These are phyloP conservation scores for Anoplopoma fimbria DNA, from an alignment of 2,113 vertebrate genomes.

Conservation along the genomic window DNA sequence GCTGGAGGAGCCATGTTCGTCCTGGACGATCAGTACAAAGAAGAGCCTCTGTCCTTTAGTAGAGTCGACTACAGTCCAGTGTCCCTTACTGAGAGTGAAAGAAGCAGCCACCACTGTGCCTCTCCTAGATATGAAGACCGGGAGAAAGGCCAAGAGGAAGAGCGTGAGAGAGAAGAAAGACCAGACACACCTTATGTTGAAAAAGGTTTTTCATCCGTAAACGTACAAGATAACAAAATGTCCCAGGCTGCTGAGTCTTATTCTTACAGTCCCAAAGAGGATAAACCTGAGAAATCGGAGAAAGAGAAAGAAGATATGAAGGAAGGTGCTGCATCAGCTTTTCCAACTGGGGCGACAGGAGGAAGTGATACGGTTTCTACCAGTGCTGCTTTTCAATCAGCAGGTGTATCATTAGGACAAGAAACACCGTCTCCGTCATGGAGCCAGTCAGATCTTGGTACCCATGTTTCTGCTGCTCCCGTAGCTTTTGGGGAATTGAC, in stretches of 20 bases:
- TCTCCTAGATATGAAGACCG: slow-evolving; percentile 70
- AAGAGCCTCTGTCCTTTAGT: slow-evolving; percentile 77
- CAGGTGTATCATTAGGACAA: slow-evolving; percentile 37
- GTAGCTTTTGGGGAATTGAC: slow-evolving; percentile 43
- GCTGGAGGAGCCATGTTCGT: slow-evolving; percentile 68
- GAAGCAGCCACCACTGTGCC: slow-evolving; percentile 67
- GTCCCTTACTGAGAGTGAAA: slow-evolving; percentile 73
- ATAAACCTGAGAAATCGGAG: slow-evolving; percentile 79
- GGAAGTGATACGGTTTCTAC: slow-evolving; percentile 41
- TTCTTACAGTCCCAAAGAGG: slow-evolving; percentile 76
- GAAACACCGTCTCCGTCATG: slow-evolving; percentile 51
- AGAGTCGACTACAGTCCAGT: slow-evolving; percentile 71
- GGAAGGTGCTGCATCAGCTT: slow-evolving; percentile 38
- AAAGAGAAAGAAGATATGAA: slow-evolving; percentile 75
- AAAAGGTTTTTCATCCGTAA: slow-evolving; percentile 86
- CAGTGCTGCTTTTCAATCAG: slow-evolving; percentile 34
- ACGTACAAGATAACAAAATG: slow-evolving; percentile 87
- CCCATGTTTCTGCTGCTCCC: slow-evolving; percentile 38
- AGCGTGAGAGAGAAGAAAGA: slow-evolving; percentile 86
- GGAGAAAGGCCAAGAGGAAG: slow-evolving; percentile 78
- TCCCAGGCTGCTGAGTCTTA: slow-evolving; percentile 67
- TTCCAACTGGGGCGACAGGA: slow-evolving; percentile 20
- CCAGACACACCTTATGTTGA: slow-evolving; percentile 86
- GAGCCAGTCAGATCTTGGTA: slow-evolving; percentile 72
- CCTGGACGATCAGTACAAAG: slow-evolving; percentile 77